Evolutionary conservation across 2,888 invertebrate species (phyloP), one percentile per base, ranked within the genome.

Genomic region (Choristoneura rosaceana): DNA sequence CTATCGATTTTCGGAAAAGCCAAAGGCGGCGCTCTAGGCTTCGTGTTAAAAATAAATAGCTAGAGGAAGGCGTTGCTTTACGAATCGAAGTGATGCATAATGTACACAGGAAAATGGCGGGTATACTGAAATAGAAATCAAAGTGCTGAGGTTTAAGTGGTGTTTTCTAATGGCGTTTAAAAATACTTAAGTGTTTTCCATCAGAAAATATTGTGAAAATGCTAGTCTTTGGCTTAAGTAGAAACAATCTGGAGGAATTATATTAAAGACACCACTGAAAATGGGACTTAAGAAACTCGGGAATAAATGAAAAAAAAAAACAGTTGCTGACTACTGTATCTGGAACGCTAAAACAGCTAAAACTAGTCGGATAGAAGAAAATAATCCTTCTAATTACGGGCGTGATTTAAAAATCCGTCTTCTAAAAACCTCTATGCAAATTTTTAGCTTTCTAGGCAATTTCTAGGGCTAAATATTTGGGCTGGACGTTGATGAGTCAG

Each of bases 1-100:
- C 80, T 84, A 87, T 87, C 80, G 87, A 87, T 87, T 85, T 86
- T 84, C 79, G 79, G 80, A 70, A 74, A 68, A 70, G 71, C 61
- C 50, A 50, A 52, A 71, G 73, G 61, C 63, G 63, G 68, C 34
- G 61, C 45, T 69, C 69, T 73, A 76, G 75, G 75, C 74, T 75
- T 67, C 74, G 74, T 74, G 78, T 78, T 83, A 84, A 84, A 84
- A 83, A 85, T 84, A 82, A 84, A 83, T 80, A 71, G 41, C 34
- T 55, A 74, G 76, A 76, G 74, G 78, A 80, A 77, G 78, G 76
- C 74, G 78, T 76, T 78, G 76, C 73, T 78, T 76, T 75, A 76
- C 69, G 75, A 77, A 69, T 67, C 68, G 61, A 74, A 45, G 63
- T 69, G 71, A 75, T 75, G 77, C 77, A 77, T 73, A 70, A 76